Base-by-base conservation (phyloP, 2,888 invertebrate species). In the Idaea straminata region DNA sequence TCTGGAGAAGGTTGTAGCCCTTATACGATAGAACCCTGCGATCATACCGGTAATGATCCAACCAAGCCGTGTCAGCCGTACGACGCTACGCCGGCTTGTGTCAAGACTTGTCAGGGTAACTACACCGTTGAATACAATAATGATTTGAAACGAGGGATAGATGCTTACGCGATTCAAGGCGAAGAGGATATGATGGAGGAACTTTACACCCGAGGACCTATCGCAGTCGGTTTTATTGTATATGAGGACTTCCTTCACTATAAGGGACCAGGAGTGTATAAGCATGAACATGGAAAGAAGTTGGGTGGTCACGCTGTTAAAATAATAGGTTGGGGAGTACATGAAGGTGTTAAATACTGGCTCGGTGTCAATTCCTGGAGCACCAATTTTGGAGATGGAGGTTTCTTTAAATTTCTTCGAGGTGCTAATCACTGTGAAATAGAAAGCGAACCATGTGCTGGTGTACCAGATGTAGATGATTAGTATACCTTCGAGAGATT, bases 281-380 rank as follows among this genome's bases (percentile, higher is more conserved):
- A 61, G 15, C 66, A 67, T 35, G 5, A 62, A 7, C 10, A 6
- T 6, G 67, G 65, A 5, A 15, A 61, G 0, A 2, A n/a, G 13
- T 0, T 64, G 4, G 60, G 61, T 57, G 6, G 7, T 1, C 72
- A 70, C 34, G 70, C 67, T 25, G 63, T 67, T 0, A 72, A 70
- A 59, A 95, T 95, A 75, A 94, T 97, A 57, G 97, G 97, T 6
- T 97, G 96, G 96, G 97, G 97, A 35, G 94, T 93, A 0, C 95
- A 96, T 66, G 91, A 94, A 59, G 94, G 93, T 5, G 93, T 93
- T 1, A 95, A 95, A 5, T 97, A 97, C 83, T 97, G 97, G 97
- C 90, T 96, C 10, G 94, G 96, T 70, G 97, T 96, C 65, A 97
- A 97, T 88, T 96, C 96, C 0, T 97, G 97, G 97, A 97, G 97